These are phyloP conservation scores for Pediacus dermestoides DNA, from an alignment of 2,888 invertebrate genomes.

Conservation along the genomic window DNA sequence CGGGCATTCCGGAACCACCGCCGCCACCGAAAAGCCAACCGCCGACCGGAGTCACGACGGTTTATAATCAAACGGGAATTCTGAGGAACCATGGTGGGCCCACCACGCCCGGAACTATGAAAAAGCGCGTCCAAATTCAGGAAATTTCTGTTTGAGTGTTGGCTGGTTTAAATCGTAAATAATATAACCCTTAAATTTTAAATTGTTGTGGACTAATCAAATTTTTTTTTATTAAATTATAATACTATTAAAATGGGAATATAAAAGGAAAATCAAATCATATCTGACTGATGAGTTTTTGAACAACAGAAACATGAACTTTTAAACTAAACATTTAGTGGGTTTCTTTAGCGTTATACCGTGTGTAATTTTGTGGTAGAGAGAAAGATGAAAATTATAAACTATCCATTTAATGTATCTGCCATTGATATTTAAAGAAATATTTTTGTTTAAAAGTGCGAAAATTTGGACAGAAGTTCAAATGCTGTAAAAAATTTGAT, in stretches of 20 bases:
- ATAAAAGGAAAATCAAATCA: constrained; percentile 27
- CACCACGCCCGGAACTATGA: constrained; percentile 72
- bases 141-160: constrained; percentile 80
- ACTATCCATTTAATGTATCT: too few species aligned
- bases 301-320: too few species aligned
- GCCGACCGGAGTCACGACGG: constrained; percentile 38
- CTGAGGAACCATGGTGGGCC: constrained; percentile 59
- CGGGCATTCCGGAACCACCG: constrained; percentile 59
- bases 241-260: neutral
- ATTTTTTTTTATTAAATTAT: too few species aligned
- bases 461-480: too few species aligned
- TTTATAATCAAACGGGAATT: constrained; percentile 57
- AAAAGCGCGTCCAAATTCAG: constrained; percentile 89
- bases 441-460: too few species aligned
- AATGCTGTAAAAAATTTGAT: too few species aligned
- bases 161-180: constrained; percentile 9
- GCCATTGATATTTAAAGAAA: too few species aligned
- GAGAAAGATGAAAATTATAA: too few species aligned
- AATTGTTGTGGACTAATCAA: constrained; percentile 20
- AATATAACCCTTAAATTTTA: too few species aligned
- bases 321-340: too few species aligned
- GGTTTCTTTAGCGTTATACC: too few species aligned
- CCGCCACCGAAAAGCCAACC: constrained; percentile 59
- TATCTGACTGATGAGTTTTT: constrained; percentile 33
- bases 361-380: too few species aligned